phyloP scores from a whole-genome alignment of 2,797 vertebrate species.

The Pristis pectinata region DNA sequence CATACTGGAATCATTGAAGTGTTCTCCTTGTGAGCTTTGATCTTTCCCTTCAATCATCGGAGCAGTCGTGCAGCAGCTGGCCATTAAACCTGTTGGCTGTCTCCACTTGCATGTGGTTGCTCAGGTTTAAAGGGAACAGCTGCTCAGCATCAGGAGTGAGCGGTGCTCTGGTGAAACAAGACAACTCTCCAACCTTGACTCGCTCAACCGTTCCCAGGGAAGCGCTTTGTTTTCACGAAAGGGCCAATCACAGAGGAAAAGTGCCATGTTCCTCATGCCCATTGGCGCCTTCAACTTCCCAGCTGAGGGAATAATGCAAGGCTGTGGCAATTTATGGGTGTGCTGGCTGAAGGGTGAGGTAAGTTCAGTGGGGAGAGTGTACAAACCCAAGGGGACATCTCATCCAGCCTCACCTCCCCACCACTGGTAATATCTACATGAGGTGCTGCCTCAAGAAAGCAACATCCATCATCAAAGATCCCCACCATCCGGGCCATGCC shows the following conservation, averaged over 20 bases:
- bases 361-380: background rate
- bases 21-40: background rate
- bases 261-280: background rate
- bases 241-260: background rate
- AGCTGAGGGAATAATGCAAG: background rate
- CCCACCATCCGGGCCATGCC: no score
- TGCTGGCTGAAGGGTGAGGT: background rate
- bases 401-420: background rate
- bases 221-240: background rate
- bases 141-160: background rate
- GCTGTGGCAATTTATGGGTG: no score
- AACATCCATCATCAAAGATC: no score
- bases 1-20: background rate
- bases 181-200: background rate
- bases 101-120: background rate
- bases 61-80: background rate
- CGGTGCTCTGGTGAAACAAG: background rate
- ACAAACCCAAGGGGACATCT: background rate
- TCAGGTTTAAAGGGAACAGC: background rate
- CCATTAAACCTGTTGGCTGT: background rate
- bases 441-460: no score
- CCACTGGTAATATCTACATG: no score
- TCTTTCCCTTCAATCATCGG: background rate
- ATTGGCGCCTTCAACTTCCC: background rate
- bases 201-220: background rate